Evolutionary conservation across 2,113 vertebrate genomes (phyloP).

Genomic region (Serinus canaria): DNA sequence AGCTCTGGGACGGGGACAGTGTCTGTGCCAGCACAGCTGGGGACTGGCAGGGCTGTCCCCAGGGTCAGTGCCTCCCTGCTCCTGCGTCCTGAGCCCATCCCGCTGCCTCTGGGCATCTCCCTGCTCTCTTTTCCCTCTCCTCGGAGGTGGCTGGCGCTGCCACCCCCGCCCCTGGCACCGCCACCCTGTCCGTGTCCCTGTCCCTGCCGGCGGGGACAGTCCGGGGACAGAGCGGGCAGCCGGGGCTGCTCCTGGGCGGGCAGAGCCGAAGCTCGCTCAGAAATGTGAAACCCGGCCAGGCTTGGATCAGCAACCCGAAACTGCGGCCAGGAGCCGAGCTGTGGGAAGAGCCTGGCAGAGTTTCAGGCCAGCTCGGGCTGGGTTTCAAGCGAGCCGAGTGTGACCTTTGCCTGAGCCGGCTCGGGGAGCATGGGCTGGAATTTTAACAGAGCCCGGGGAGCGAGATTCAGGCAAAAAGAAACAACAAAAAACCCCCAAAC

Average conservation of each 20-base stretch:
- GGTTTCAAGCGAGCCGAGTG: background rate
- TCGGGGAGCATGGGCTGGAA: background rate
- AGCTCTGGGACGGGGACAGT: background rate
- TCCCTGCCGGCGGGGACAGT: background rate
- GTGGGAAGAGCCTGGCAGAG: constrained; percentile 43
- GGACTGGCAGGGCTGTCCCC: background rate
- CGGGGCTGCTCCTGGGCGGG: background rate
- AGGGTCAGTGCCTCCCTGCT: background rate
- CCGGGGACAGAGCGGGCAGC: background rate
- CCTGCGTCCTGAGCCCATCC: background rate
- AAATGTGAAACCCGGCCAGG: constrained; percentile 38
- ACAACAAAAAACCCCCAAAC: background rate
- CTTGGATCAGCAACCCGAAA: constrained; percentile 47
- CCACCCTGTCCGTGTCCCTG: background rate
- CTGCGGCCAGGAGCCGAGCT: constrained; percentile 30
- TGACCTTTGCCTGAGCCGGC: constrained; percentile 60
- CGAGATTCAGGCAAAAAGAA: background rate
- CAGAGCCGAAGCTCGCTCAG: background rate
- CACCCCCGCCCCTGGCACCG: background rate
- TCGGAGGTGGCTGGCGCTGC: background rate
- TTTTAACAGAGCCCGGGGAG: constrained; percentile 14
- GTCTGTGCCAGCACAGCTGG: background rate
- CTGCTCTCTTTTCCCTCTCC: background rate
- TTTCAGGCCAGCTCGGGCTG: constrained; percentile 22
- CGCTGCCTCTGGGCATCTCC: background rate